Conservation (phyloP, 2,888 invertebrate species). For the Panopea generosa region DNA sequence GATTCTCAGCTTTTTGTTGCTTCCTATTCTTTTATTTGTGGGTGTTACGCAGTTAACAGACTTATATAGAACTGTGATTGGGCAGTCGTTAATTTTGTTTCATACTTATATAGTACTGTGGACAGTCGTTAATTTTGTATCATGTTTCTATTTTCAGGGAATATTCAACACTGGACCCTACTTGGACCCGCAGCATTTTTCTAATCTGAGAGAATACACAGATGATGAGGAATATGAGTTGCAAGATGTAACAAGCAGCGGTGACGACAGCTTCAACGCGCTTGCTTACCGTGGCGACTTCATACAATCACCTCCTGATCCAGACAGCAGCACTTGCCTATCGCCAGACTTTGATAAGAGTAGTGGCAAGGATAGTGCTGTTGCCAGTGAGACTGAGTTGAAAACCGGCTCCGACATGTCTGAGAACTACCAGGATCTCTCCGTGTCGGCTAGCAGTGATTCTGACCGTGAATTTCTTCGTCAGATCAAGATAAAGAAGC, state of each 20-base stretch:
- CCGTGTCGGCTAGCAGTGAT: constrained; percentile 66
- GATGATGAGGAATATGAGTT: constrained; percentile 59
- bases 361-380: constrained; percentile 79
- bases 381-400: constrained; percentile 78
- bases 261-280: constrained; percentile 65
- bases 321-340: constrained; percentile 51
- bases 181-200: constrained; percentile 33
- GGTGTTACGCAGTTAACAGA: too few relatives aligned
- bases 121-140: not conserved
- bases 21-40: too few relatives aligned
- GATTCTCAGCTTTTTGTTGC: too few relatives aligned
- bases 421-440: constrained; percentile 60
- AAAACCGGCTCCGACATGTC: constrained; percentile 74
- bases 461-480: constrained; percentile 68
- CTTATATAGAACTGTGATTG: too few relatives aligned
- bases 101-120: too few relatives aligned
- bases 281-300: constrained; percentile 60
- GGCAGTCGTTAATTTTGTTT: too few relatives aligned
- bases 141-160: constrained; percentile 56
- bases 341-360: constrained; percentile 67
- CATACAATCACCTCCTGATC: constrained; percentile 63
- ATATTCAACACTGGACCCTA: constrained; percentile 55
- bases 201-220: constrained; percentile 45
- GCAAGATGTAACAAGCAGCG: constrained; percentile 62
- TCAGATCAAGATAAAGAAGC: constrained; percentile 56